Evolutionary conservation across 1,140 invertebrate species (phyloP).

Genomic region (Bradysia coprophila): DNA sequence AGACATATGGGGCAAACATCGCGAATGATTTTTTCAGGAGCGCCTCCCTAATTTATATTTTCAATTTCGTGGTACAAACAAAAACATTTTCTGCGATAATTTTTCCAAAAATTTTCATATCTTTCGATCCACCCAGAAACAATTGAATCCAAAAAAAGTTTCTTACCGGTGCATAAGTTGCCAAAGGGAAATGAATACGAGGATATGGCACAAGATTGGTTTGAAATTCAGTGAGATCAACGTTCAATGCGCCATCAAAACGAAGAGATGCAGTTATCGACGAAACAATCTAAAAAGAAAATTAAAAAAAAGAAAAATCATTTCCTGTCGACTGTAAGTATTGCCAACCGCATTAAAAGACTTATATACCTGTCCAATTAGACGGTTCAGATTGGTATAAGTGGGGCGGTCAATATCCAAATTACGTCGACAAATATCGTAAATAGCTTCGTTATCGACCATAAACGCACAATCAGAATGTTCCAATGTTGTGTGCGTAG

Average conservation of each 20-base stretch:
- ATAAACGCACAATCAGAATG: constrained; percentile 71
- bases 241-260: constrained; percentile 76
- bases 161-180: constrained; percentile 62
- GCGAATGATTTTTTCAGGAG: no score
- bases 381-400: constrained; percentile 59
- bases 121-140: no score
- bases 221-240: constrained; percentile 80
- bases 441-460: constrained; percentile 82
- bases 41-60: no score
- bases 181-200: no score
- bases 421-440: constrained; percentile 74
- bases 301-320: constrained; percentile 20
- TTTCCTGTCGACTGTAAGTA: constrained; percentile 21
- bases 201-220: constrained; percentile 70
- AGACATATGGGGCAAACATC: no score
- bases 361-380: constrained; percentile 56
- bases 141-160: no score
- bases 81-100: no score
- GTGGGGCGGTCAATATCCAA: constrained; percentile 70
- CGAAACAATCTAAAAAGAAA: constrained; percentile 67
- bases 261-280: constrained; percentile 71
- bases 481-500: constrained; percentile 61
- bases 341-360: background rate
- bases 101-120: no score
- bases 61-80: no score